Conservation (phyloP, 2,888 invertebrate species). For the Calameuta pallipes region DNA sequence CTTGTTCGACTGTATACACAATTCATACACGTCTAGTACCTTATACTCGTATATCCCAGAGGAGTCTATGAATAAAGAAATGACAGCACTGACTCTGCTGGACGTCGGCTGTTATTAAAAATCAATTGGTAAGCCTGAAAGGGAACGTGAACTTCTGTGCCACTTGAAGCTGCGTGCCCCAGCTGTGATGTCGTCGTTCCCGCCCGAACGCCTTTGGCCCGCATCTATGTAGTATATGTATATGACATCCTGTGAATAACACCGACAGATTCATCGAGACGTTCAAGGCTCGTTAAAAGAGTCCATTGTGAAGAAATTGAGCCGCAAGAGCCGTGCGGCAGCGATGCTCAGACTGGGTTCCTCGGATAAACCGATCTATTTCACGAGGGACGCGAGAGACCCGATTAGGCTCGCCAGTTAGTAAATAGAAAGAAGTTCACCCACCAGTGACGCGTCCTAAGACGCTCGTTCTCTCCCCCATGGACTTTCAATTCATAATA, state of each 20-base stretch:
- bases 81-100: background rate
- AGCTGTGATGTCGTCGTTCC: constrained; percentile 14
- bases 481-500: no score
- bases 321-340: constrained; percentile 48
- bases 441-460: constrained; percentile 17
- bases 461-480: constrained; percentile 11
- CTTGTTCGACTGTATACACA: no score
- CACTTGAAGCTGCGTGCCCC: constrained; percentile 15
- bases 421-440: constrained; percentile 23
- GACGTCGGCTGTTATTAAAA: constrained; percentile 29
- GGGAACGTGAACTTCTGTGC: constrained; percentile 17
- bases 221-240: constrained; percentile 25
- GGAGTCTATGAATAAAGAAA: no score
- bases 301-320: constrained; percentile 64
- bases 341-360: constrained; percentile 12
- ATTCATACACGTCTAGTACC: no score
- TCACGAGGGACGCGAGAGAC: constrained; percentile 1
- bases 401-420: constrained; percentile 15
- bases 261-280: constrained; percentile 33
- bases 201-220: constrained; percentile 25
- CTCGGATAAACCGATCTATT: background rate
- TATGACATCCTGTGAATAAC: constrained; percentile 37
- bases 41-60: no score
- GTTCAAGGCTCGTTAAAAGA: constrained; percentile 54
- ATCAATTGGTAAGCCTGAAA: constrained; percentile 25